A percentile compares a stretch with the other conserved stretches of the same genome.
Conservation (phyloP, 2,113 vertebrate species). For the Heterotilapia buettikoferi region DNA sequence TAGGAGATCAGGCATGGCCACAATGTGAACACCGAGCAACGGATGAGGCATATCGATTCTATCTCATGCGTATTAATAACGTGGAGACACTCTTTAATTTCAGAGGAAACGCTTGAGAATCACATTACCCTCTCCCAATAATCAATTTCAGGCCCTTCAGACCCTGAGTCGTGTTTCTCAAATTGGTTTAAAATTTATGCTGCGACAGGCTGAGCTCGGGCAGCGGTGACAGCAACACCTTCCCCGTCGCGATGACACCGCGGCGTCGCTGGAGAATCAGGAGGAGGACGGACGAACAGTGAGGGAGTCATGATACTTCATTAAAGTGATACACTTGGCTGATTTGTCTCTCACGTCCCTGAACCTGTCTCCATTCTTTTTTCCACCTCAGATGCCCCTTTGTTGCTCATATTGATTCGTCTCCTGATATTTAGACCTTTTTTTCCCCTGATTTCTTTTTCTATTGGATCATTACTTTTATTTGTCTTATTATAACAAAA, state of each 20-base stretch:
- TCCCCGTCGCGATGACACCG: background rate
- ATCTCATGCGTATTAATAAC: conserved; percentile 41
- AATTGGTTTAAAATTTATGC: conserved; percentile 45
- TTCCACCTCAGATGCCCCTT: background rate
- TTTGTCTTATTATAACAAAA: background rate
- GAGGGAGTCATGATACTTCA: conserved; percentile 41
- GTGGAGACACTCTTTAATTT: conserved; percentile 40
- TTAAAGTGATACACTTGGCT: conserved; percentile 50
- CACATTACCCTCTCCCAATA: conserved; percentile 26
- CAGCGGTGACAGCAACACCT: conserved; percentile 22
- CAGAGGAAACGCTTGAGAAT: conserved; percentile 41
- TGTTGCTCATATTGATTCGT: background rate
- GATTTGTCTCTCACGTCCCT: background rate
- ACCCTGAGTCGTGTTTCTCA: conserved; percentile 40
- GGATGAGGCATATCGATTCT: conserved; percentile 36
- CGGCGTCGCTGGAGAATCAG: background rate
- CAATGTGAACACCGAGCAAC: background rate
- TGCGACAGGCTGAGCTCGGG: conserved; percentile 1
- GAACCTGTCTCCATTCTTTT: background rate
- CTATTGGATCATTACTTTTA: background rate
- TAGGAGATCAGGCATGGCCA: background rate
- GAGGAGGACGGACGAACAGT: background rate
- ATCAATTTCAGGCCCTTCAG: conserved; percentile 52
- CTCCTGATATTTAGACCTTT: background rate
- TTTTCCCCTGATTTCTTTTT: background rate